phyloP scores from a whole-genome alignment of 2,797 vertebrate species.

The Crenuchus spilurus region DNA sequence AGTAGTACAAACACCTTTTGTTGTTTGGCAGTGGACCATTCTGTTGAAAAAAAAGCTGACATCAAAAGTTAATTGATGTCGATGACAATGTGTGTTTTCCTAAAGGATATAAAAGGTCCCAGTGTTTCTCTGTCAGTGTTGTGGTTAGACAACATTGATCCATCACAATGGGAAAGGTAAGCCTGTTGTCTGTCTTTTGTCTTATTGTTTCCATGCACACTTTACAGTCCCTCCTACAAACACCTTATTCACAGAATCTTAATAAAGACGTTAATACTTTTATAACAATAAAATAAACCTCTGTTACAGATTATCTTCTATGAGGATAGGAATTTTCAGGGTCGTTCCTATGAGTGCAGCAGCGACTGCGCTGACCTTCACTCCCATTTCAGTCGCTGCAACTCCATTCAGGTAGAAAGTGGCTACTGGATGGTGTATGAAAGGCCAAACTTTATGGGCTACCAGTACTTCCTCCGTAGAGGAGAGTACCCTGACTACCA shows the following conservation, averaged over 20 bases:
- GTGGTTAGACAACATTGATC: slow-evolving; percentile 45
- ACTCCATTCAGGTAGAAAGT: slow-evolving; percentile 59
- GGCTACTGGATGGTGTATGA: slow-evolving; percentile 62
- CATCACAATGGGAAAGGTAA: slow-evolving; percentile 60
- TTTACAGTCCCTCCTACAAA: slow-evolving; percentile 15
- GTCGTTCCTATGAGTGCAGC: slow-evolving; percentile 56
- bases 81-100: slow-evolving; percentile 58
- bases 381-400: slow-evolving; percentile 55
- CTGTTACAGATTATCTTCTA: slow-evolving; percentile 58
- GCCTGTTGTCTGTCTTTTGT: slow-evolving; percentile 36
- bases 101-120: slow-evolving; percentile 55
- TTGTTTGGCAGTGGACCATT: slow-evolving; percentile 41
- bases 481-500: slow-evolving; percentile 61
- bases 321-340: slow-evolving; percentile 57
- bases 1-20: slow-evolving; percentile 51
- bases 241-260: too few species aligned
- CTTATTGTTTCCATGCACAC: slow-evolving; percentile 1
- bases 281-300: slow-evolving; percentile 1
- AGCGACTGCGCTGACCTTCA: slow-evolving; percentile 52
- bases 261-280: neutral
- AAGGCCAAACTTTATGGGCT: slow-evolving; percentile 54
- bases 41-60: slow-evolving; percentile 62
- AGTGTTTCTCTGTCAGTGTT: slow-evolving; percentile 23
- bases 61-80: slow-evolving; percentile 56
- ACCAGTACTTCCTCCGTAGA: slow-evolving; percentile 57